Conservation (phyloP, 2,888 invertebrate species). For the Callosobruchus maculatus region DNA sequence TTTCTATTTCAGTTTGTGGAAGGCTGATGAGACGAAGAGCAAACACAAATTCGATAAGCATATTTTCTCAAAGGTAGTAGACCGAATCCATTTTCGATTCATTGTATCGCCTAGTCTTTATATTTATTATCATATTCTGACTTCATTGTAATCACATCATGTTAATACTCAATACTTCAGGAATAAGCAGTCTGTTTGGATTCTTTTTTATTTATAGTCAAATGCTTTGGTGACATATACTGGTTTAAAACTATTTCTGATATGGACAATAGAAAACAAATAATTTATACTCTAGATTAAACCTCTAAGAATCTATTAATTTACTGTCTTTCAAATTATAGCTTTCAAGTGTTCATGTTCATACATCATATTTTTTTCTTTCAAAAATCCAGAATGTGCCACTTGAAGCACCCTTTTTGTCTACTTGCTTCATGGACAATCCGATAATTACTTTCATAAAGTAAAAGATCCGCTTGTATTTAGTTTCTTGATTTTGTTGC, state of each 20-base stretch:
- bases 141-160: constrained; percentile 11
- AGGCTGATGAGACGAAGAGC: constrained; percentile 55
- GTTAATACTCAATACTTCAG: constrained; percentile 19
- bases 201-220: neutral
- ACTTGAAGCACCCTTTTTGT: neutral
- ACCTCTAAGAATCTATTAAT: no score
- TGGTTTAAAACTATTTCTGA: neutral
- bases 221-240: neutral
- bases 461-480: neutral
- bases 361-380: no score
- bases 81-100: constrained; percentile 10
- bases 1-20: constrained; percentile 5
- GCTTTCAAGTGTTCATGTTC: no score
- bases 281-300: no score
- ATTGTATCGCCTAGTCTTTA: constrained; percentile 26
- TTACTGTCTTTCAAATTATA: no score
- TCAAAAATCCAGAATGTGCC: neutral
- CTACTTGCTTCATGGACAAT: neutral
- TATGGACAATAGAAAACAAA: neutral
- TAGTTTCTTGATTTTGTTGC: neutral
- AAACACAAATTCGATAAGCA: constrained; percentile 69
- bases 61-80: constrained; percentile 70
- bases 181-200: neutral
- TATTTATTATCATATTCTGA: constrained; percentile 19
- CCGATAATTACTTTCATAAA: neutral